These are phyloP conservation scores for Caenorhabditis tropicalis DNA, from an alignment of 1,140 invertebrate genomes.

Conservation along the genomic window DNA sequence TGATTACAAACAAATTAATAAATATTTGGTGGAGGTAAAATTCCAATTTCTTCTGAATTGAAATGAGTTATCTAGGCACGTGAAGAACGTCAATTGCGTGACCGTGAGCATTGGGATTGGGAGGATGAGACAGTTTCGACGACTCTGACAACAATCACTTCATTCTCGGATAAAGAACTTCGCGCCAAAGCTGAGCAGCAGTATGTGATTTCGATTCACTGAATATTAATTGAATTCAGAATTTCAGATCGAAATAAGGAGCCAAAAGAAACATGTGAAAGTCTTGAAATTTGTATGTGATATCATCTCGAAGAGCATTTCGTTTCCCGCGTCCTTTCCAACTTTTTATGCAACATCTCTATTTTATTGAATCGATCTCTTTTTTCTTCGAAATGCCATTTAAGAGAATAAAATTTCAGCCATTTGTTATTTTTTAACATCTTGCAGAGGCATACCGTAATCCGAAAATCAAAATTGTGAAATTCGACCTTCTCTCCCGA, in stretches of 20 bases:
- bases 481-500: too few species aligned
- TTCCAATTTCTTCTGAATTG: too few species aligned
- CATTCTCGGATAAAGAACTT: conserved; percentile 46
- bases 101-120: conserved; percentile 56
- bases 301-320: conserved; percentile 11
- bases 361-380: background rate
- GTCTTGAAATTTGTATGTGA: background rate
- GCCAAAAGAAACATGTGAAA: background rate
- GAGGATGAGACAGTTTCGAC: conserved; percentile 50
- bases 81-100: conserved; percentile 40
- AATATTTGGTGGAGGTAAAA: conserved; percentile 45
- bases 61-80: background rate
- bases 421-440: too few species aligned
- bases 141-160: conserved; percentile 38
- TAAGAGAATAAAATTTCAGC: background rate
- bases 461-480: too few species aligned
- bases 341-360: background rate
- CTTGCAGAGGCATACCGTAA: too few species aligned
- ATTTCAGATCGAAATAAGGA: background rate
- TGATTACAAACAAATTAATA: conserved; percentile 49
- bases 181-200: conserved; percentile 25
- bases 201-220: background rate
- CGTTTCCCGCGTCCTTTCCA: background rate
- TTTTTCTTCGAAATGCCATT: too few species aligned
- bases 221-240: background rate